These are phyloP conservation scores for Andrena marginata DNA, from an alignment of 2,888 invertebrate species.

Conservation along the genomic window DNA sequence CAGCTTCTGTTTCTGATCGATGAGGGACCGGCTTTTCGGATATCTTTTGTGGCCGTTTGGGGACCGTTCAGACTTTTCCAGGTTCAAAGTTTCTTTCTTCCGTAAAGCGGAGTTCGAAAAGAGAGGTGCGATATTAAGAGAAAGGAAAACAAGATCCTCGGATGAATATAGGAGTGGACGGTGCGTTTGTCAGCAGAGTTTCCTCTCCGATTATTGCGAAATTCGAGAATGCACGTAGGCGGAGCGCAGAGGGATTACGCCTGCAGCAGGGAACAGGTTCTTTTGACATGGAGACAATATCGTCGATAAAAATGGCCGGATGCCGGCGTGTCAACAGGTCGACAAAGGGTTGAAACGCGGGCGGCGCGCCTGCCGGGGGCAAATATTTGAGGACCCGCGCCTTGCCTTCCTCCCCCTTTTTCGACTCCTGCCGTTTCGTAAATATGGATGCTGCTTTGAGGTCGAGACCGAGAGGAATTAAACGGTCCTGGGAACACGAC, in stretches of 20 bases:
- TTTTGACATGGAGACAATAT: constrained; percentile 74
- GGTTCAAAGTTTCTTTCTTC: too few relatives aligned
- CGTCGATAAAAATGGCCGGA: constrained; percentile 72
- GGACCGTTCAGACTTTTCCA: too few relatives aligned
- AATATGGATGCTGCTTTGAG: constrained; percentile 71
- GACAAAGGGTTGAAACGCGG: constrained; percentile 73
- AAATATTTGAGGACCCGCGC: constrained; percentile 74
- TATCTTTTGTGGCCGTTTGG: too few relatives aligned
- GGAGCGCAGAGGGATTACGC: constrained; percentile 35
- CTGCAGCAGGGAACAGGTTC: constrained; percentile 3
- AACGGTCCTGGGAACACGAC: constrained; percentile 32
- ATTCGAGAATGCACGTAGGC: constrained; percentile 44
- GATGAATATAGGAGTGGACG: too few relatives aligned
- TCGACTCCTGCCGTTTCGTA: constrained; percentile 63
- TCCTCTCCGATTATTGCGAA: constrained; percentile 55
- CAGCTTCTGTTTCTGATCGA: background rate
- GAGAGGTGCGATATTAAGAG: too few relatives aligned
- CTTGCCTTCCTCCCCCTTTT: constrained; percentile 60
- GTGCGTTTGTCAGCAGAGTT: background rate
- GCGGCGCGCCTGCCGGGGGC: constrained; percentile 50
- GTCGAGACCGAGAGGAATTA: constrained; percentile 57
- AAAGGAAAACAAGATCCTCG: too few relatives aligned
- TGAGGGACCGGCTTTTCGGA: background rate
- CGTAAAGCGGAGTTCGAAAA: too few relatives aligned
- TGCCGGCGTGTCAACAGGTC: constrained; percentile 73